Evolutionary conservation across 2,797 vertebrate species (phyloP).

Genomic region (Rousettus madagascariensis): DNA sequence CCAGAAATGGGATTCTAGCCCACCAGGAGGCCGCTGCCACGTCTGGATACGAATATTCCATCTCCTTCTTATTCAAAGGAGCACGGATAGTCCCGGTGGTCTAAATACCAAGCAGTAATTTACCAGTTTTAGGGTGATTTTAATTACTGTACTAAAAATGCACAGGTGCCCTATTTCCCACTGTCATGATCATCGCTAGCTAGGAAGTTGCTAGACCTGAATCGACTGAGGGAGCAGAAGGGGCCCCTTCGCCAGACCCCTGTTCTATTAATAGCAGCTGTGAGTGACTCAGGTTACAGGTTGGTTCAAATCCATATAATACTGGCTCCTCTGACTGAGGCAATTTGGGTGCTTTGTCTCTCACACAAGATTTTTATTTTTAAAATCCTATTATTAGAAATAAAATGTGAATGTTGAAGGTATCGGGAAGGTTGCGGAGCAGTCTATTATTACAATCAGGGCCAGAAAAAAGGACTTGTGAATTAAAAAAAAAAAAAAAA

Average conservation of each 20-base stretch:
- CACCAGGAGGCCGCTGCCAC: not conserved
- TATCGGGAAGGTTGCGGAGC: not conserved
- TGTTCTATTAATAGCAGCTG: constrained; percentile 27
- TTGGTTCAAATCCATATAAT: not conserved
- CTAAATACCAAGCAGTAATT: not conserved
- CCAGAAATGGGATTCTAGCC: not conserved
- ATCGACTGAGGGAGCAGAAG: not conserved
- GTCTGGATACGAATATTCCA: not conserved
- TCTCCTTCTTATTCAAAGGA: not conserved
- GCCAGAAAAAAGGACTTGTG: not conserved
- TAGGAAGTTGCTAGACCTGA: not conserved
- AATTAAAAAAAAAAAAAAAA: not conserved
- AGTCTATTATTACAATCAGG: not conserved
- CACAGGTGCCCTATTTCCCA: not conserved
- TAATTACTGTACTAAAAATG: not conserved
- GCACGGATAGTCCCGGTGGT: not conserved
- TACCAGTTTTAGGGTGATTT: not conserved
- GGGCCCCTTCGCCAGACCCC: constrained; percentile 42
- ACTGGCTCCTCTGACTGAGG: not conserved
- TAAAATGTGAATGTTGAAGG: not conserved
- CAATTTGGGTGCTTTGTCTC: not conserved
- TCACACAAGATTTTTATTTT: constrained; percentile 29
- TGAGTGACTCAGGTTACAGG: not conserved
- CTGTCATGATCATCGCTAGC: not conserved
- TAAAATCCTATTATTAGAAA: constrained; percentile 30